Evolutionary conservation across 2,797 vertebrate genomes (phyloP).

Genomic region (Hyperoplus lanceolatus): DNA sequence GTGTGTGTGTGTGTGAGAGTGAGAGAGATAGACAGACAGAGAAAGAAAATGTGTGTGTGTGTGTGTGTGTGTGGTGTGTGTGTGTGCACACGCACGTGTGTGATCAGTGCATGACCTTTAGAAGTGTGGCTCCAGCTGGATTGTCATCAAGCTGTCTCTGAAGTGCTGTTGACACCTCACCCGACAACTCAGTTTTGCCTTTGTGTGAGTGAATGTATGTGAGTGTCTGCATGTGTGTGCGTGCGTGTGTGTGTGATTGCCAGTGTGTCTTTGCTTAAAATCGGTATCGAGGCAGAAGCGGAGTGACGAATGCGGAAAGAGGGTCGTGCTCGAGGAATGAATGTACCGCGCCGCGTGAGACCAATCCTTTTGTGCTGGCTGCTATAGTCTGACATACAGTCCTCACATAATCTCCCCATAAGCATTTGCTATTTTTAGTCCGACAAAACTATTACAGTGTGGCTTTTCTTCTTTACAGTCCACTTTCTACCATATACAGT

Average conservation of each 20-base stretch:
- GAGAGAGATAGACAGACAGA: constrained; percentile 29
- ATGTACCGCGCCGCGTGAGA: constrained; percentile 56
- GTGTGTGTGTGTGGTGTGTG: constrained; percentile 24
- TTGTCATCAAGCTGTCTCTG: constrained; percentile 80
- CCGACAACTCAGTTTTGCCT: constrained; percentile 50
- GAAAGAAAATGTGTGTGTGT: constrained; percentile 30
- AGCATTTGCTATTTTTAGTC: constrained; percentile 72
- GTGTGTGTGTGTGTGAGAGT: constrained; percentile 26
- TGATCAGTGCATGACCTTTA: constrained; percentile 82
- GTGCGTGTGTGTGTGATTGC: constrained; percentile 2
- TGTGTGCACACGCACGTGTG: constrained; percentile 21
- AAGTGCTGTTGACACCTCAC: constrained; percentile 78
- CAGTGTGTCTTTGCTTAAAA: constrained; percentile 28
- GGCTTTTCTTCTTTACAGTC: constrained; percentile 58
- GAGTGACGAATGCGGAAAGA: constrained; percentile 42
- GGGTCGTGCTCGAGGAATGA: constrained; percentile 41
- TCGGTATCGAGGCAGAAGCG: constrained; percentile 40
- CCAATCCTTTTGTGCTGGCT: constrained; percentile 59
- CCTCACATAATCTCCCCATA: constrained; percentile 66
- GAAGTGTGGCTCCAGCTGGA: constrained; percentile 82
- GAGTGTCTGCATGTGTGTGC: background rate
- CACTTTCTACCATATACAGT: constrained; percentile 21
- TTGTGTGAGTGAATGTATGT: constrained; percentile 16
- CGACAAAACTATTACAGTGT: constrained; percentile 50
- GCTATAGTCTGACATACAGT: constrained; percentile 54